Evolutionary conservation across 2,113 vertebrate genomes (phyloP), one percentile per base, ranked within the genome.

Genomic region (Mormyrus lacerda): DNA sequence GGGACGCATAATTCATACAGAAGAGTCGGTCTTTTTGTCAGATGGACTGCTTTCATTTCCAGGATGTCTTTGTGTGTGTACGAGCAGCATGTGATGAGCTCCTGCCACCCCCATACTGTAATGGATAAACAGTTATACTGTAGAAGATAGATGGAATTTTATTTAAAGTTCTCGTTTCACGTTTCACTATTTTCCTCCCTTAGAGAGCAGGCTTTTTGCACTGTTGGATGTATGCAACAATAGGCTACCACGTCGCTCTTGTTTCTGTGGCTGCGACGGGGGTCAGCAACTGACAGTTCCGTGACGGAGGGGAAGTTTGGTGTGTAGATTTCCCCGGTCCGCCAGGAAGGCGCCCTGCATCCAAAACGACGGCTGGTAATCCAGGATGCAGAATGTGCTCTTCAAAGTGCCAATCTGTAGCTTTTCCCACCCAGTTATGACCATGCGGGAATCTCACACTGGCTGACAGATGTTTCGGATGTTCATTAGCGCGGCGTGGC

Each of bases 401-500:
- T 94, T 95, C 93, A 93, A 94, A 90, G 85, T 92, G 93, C 50
- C 92, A 93, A 94, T 93, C 93, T 93, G 90, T 95, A 93, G 92
- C 92, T 91, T 87, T 91, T 89, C 93, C 93, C 90, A 61, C 88
- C 92, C 91, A 91, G 91, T 90, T 90, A 92, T 90, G 91, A 15
- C 21, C 5, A 31, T 3, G 55, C 58, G 90, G 90, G 91, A 91
- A 91, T 91, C 91, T 13, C 27, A 69, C 61, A 92, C 92, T 94
- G 93, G 92, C 91, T 92, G 93, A 95, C 96, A 96, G 95, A 96
- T 96, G 96, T 95, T 96, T 92, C 83, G 87, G 90, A 31, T 88
- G 90, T 91, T 95, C 95, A 96, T 96, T 96, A 94, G 95, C 94
- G 96, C 95, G 93, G 95, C 92, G 45, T 35, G 87, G 92, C 93